These are phyloP conservation scores for Drosophila santomea DNA, from an alignment of 1,140 invertebrate species.

Conservation along the genomic window DNA sequence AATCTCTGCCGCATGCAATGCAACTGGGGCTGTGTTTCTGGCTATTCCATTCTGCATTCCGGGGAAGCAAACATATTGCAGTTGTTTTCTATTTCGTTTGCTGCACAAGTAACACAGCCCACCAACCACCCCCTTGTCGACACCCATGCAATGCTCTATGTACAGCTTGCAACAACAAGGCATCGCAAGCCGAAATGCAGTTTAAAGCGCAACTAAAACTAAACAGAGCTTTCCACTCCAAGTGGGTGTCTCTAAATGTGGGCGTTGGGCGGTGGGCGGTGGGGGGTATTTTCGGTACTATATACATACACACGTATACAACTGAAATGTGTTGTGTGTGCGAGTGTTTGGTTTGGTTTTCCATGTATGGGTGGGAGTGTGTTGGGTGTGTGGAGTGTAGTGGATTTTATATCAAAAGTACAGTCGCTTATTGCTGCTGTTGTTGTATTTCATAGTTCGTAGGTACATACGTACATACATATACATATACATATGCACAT, in stretches of 20 bases:
- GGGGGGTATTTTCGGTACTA: slow-evolving; percentile 18
- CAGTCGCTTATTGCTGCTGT: slow-evolving; percentile 69
- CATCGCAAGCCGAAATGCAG: slow-evolving; percentile 69
- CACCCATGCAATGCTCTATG: slow-evolving; percentile 45
- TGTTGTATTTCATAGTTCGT: slow-evolving; percentile 75
- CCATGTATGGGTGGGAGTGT: slow-evolving; percentile 43
- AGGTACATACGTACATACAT: slow-evolving; percentile 37
- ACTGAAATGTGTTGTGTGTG: slow-evolving; percentile 3
- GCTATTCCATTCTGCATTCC: slow-evolving; percentile 29
- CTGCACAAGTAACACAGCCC: slow-evolving; percentile 23
- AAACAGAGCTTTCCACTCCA: slow-evolving; percentile 68
- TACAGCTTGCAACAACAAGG: slow-evolving; percentile 65
- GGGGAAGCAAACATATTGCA: slow-evolving; percentile 41
- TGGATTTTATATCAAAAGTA: slow-evolving; percentile 80
- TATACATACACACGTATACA: slow-evolving; percentile 31
- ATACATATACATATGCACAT: slow-evolving; percentile 36
- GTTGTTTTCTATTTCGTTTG: slow-evolving; percentile 58
- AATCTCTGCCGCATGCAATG: neutral
- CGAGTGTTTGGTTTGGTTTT: slow-evolving; percentile 54
- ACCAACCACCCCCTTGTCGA: neutral
- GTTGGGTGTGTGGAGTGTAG: slow-evolving; percentile 35
- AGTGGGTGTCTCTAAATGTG: slow-evolving; percentile 34
- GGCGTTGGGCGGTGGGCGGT: slow-evolving; percentile 16
- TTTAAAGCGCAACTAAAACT: slow-evolving; percentile 83
- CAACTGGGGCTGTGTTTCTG: slow-evolving; percentile 7